Conservation (phyloP, 2,888 invertebrate genomes). For the Hylaea fasciaria region DNA sequence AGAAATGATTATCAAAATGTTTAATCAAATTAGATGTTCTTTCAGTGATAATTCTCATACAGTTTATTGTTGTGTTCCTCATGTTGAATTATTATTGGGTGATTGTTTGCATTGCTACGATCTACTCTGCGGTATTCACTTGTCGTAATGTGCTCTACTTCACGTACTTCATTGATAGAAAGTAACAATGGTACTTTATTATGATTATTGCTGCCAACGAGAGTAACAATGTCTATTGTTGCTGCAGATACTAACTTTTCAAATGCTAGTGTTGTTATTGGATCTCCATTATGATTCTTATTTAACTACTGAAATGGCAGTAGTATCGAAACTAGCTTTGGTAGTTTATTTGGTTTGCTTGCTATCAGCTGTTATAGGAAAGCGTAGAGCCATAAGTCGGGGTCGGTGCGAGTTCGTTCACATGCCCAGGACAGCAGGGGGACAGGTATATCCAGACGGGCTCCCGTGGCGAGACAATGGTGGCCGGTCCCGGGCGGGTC, state of each 20-base stretch:
- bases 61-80: no score
- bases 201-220: conserved; percentile 9
- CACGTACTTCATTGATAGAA: conserved; percentile 1
- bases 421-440: conserved; percentile 48
- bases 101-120: conserved; percentile 2
- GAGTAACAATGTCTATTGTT: conserved; percentile 22
- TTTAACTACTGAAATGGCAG: neutral
- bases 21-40: no score
- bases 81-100: no score
- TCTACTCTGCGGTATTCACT: neutral
- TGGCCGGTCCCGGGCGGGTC: conserved; percentile 19
- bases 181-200: conserved; percentile 15
- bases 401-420: conserved; percentile 66
- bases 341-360: no score
- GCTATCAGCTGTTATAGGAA: neutral
- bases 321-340: neutral
- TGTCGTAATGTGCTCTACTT: no score
- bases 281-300: no score
- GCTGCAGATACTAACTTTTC: conserved; percentile 22
- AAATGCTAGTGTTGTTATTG: neutral
- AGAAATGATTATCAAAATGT: neutral
- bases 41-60: no score
- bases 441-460: conserved; percentile 61
- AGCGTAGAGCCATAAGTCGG: conserved; percentile 21
- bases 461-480: conserved; percentile 60